phyloP scores from a whole-genome alignment of 2,113 vertebrate species.

The Leptobrachium leishanense region DNA sequence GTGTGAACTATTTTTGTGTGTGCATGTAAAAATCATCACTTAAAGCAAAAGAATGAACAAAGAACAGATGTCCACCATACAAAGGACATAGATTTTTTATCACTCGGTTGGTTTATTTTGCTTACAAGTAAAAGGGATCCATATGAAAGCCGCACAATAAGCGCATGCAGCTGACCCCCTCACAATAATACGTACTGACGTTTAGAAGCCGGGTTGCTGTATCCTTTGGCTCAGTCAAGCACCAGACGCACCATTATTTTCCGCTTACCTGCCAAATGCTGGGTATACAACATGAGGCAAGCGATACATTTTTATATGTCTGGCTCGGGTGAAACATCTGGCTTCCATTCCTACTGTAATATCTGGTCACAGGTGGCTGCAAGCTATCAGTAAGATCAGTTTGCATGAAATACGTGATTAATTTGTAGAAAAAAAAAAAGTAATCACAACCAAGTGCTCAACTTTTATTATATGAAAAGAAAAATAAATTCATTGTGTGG shows the following conservation, averaged over 20 bases:
- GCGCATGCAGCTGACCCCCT: constrained; percentile 45
- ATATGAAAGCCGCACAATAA: constrained; percentile 20
- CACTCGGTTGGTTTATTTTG: constrained; percentile 37
- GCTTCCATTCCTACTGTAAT: constrained; percentile 52
- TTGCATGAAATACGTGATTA: constrained; percentile 26
- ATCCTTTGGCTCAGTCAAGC: constrained; percentile 47
- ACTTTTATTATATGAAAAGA: too few relatives aligned
- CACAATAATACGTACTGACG: constrained; percentile 31
- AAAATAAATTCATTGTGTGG: not conserved
- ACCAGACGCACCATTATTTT: constrained; percentile 57
- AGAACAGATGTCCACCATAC: constrained; percentile 46
- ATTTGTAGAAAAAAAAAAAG: not conserved
- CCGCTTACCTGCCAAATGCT: constrained; percentile 51
- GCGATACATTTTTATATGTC: constrained; percentile 59
- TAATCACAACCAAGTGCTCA: too few relatives aligned
- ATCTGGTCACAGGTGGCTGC: constrained; percentile 21
- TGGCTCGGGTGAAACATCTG: constrained; percentile 51
- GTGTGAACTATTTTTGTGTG: constrained; percentile 49
- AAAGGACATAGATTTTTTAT: constrained; percentile 44
- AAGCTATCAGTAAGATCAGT: not conserved
- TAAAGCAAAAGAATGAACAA: constrained; percentile 42
- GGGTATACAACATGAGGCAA: constrained; percentile 52
- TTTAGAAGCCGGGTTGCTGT: constrained; percentile 25
- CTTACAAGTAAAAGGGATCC: constrained; percentile 31
- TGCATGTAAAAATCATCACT: constrained; percentile 37